Evolutionary conservation across 2,113 vertebrate genomes (phyloP).

Genomic region (Ploceus nigricollis): DNA sequence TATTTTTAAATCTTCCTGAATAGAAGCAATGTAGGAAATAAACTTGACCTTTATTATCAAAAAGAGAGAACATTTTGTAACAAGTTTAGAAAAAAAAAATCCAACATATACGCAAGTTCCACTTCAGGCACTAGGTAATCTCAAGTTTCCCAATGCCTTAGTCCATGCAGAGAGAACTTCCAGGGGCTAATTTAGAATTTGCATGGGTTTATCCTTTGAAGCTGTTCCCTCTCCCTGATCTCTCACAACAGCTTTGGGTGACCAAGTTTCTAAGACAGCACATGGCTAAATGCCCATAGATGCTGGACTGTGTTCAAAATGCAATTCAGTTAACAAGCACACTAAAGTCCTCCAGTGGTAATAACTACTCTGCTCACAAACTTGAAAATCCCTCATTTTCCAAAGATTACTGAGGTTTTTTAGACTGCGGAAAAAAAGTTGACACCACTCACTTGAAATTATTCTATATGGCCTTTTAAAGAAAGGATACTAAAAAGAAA

Average conservation of each 20-base stretch:
- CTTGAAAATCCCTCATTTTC: not conserved
- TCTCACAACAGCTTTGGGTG: not conserved
- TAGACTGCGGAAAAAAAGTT: not conserved
- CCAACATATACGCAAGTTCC: not conserved
- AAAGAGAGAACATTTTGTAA: not conserved
- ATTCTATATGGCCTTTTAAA: not conserved
- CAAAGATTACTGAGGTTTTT: not conserved
- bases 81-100: not conserved
- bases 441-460: not conserved
- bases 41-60: not conserved
- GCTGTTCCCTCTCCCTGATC: not conserved
- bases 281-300: not conserved
- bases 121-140: not conserved
- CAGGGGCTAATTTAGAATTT: not conserved
- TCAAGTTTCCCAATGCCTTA: not conserved
- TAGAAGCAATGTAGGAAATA: not conserved
- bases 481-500: not conserved
- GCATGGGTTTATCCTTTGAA: not conserved
- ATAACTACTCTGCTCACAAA: not conserved
- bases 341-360: not conserved
- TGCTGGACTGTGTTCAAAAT: not conserved
- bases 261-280: not conserved
- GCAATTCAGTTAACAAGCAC: not conserved
- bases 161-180: not conserved
- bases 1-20: not conserved